Evolutionary conservation across 23 tunicate genomes (phyloP).

Genomic region (Phallusia fumigata): DNA sequence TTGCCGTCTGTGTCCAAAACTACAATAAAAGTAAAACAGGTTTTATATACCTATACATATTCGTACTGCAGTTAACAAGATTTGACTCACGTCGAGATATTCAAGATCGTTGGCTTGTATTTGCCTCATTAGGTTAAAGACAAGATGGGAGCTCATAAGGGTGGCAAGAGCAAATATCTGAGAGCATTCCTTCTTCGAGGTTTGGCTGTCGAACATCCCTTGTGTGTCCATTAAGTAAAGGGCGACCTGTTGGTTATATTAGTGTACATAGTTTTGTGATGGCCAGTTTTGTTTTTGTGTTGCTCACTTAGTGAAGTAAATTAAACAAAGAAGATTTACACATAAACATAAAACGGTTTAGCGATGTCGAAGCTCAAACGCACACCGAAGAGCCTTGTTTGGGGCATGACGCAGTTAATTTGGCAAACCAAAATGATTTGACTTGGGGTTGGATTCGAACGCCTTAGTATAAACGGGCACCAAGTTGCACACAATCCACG

Average conservation of each 20-base stretch:
- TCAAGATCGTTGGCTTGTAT: conserved; percentile 7
- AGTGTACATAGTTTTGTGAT: no score
- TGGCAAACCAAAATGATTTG: no score
- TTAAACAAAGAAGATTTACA: no score
- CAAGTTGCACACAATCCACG: no score
- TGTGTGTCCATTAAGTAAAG: not conserved
- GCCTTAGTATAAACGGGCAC: no score
- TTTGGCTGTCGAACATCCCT: conserved; percentile 10
- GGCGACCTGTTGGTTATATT: not conserved
- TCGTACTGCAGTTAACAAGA: not conserved
- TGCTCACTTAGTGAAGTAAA: no score
- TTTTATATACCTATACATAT: not conserved
- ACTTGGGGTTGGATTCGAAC: no score
- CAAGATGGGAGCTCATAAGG: conserved; percentile 1
- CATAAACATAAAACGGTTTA: no score
- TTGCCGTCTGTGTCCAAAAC: conserved; percentile 2
- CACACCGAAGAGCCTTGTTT: no score
- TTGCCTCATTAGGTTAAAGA: not conserved
- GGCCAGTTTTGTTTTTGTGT: no score
- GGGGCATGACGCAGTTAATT: no score
- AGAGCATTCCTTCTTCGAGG: not conserved
- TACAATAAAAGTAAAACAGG: not conserved
- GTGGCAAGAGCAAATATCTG: conserved; percentile 7
- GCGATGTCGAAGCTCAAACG: no score
- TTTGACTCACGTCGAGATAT: not conserved